Base-by-base conservation (phyloP, 2,888 invertebrate genomes). In the Diadromus collaris region DNA sequence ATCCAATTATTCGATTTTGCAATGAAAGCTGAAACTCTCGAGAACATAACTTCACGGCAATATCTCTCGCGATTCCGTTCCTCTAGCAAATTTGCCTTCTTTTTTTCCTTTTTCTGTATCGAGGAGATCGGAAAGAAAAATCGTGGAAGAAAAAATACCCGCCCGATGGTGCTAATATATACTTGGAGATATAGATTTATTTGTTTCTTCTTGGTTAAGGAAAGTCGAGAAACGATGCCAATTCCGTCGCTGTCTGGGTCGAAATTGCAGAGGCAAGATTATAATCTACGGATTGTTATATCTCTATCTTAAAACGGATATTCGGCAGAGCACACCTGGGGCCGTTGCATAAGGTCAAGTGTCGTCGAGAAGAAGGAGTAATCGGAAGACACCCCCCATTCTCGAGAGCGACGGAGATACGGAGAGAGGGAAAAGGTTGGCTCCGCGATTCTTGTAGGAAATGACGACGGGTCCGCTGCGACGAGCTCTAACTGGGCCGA, bases 1-100 rank as follows among this genome's bases (percentile, higher is more conserved):
- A 79, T 77, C 71, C 74, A 74, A 72, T 81, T 81, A 78, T 79
- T 79, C 46, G 46, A 79, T 70, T 61, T 54, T 27, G 41, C 44
- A 71, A 76, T 71, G 46, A 21, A 19, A 24, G 7, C 58, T 27
- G 13, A 21, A 64, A 44, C 19, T 34, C 51, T 51, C 51, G 51
- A 51, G 5, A 7, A 38, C 16, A 38, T 38, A 38, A 38, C 38
- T 38, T 38, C 16, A 16, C 13, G 38, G 38, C 13, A 19, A 44
- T 16, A 10, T 34, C 6, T 27, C 16, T 77, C 72, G 67, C 44
- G 41, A 71, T 21, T 58, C 19, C 56, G 63, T 48, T 73, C 27
- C 48, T n/a, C 21, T 29, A 63, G 29, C 44, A 76, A 56, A 70
- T 74, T 77, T 46, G 69, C 38, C 69, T 60, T 65, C 3, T 21